Evolutionary conservation across 1,140 invertebrate genomes (phyloP).

Genomic region (Zaprionus tsacasi): DNA sequence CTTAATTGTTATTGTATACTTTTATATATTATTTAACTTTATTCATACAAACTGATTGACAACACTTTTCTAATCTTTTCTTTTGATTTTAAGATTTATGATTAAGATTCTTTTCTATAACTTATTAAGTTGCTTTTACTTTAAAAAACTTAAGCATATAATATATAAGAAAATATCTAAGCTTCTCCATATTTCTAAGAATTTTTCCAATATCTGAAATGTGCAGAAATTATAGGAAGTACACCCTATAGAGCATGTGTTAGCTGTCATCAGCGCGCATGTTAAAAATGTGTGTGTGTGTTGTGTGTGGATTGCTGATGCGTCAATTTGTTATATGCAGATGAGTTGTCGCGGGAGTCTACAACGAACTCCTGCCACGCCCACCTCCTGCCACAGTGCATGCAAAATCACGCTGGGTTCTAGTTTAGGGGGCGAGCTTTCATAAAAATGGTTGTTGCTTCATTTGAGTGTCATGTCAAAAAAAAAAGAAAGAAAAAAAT

Average conservation of each 20-base stretch:
- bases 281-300: slow-evolving; percentile 20
- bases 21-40: too few species aligned
- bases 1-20: too few species aligned
- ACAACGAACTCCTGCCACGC: background rate
- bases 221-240: background rate
- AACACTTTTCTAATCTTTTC: too few species aligned
- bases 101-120: too few species aligned
- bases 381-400: background rate
- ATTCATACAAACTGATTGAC: too few species aligned
- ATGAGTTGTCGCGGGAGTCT: slow-evolving; percentile 37
- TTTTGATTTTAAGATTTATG: too few species aligned
- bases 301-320: slow-evolving; percentile 37
- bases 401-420: slow-evolving; percentile 24
- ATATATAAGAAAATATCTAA: too few species aligned
- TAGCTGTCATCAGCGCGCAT: slow-evolving; percentile 16
- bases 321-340: slow-evolving; percentile 53
- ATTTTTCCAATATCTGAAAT: too few species aligned
- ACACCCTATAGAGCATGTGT: slow-evolving; percentile 12
- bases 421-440: slow-evolving; percentile 34
- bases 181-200: too few species aligned
- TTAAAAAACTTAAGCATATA: too few species aligned
- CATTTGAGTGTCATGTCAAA: slow-evolving; percentile 34
- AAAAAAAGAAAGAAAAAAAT: background rate
- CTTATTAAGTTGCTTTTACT: too few species aligned
- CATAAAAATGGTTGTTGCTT: slow-evolving; percentile 53